A percentile compares a stretch with the other conserved stretches of the same genome.
Conservation (phyloP, 2,113 vertebrate species). For the Corythornis madagascariensis region DNA sequence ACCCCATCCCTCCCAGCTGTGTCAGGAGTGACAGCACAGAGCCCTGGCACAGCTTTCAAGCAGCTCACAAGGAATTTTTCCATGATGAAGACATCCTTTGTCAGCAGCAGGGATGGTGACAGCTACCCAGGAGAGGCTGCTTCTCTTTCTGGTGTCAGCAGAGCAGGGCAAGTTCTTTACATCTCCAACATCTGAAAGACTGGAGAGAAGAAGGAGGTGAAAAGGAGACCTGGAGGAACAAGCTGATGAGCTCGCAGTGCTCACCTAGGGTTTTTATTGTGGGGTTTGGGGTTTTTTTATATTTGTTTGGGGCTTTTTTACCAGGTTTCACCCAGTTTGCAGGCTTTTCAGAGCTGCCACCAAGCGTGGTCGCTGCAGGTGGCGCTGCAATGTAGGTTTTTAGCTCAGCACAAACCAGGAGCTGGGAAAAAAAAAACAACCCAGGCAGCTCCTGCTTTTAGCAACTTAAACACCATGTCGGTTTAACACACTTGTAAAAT, state of each 20-base stretch:
- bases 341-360: constrained; percentile 16
- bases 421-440: background rate
- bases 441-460: constrained; percentile 46
- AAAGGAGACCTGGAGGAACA: background rate
- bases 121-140: background rate
- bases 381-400: constrained; percentile 81
- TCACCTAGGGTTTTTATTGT: background rate
- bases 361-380: constrained; percentile 76
- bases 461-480: constrained; percentile 50
- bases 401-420: background rate
- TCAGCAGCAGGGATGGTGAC: background rate
- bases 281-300: too few species aligned
- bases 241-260: background rate
- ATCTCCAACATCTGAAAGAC: background rate
- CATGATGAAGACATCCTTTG: background rate
- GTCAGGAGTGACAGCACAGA: background rate
- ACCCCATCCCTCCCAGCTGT: rapidly evolving
- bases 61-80: background rate
- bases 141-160: background rate
- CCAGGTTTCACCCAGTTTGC: rapidly evolving
- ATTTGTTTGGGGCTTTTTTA: background rate
- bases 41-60: background rate
- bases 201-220: rapidly evolving
- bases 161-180: background rate
- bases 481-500: constrained; percentile 68